Conservation (phyloP, 2,113 vertebrate species). For the Periophthalmodon schlosseri region DNA sequence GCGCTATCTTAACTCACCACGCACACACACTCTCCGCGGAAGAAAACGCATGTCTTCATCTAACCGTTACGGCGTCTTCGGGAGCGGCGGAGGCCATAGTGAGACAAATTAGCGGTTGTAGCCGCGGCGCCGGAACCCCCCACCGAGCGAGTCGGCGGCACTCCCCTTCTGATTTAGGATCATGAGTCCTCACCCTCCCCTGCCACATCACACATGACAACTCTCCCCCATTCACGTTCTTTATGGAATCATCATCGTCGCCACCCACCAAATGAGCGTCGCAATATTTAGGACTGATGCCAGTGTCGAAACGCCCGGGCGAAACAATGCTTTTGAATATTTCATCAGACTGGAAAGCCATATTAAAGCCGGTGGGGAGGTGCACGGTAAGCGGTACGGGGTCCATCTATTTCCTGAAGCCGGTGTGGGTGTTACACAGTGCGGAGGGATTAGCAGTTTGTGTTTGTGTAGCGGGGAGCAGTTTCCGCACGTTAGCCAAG, state of each 20-base stretch:
- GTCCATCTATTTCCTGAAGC: slow-evolving; percentile 50
- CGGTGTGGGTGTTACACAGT: slow-evolving; percentile 42
- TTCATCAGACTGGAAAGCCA: slow-evolving; percentile 56
- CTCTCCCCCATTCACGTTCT: slow-evolving; percentile 72
- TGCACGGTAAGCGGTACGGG: background rate
- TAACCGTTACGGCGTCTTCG: slow-evolving; percentile 72
- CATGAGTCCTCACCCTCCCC: slow-evolving; percentile 67
- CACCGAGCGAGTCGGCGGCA: slow-evolving; percentile 50
- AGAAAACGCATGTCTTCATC: slow-evolving; percentile 64
- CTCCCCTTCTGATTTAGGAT: slow-evolving; percentile 76
- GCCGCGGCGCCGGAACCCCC: slow-evolving; percentile 49
- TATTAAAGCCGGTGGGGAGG: slow-evolving; percentile 34
- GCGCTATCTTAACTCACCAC: slow-evolving; percentile 35
- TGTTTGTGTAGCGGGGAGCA: slow-evolving; percentile 71
- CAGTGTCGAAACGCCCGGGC: slow-evolving; percentile 41
- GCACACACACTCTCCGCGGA: slow-evolving; percentile 23
- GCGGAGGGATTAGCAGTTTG: slow-evolving; percentile 52
- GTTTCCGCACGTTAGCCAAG: slow-evolving; percentile 55
- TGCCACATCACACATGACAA: slow-evolving; percentile 68
- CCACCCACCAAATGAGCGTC: slow-evolving; percentile 59
- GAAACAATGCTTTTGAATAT: slow-evolving; percentile 71
- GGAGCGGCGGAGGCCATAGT: slow-evolving; percentile 68
- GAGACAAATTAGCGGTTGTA: slow-evolving; percentile 72
- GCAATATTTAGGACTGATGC: slow-evolving; percentile 69
- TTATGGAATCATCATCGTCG: slow-evolving; percentile 77